Percentiles rank a stretch among this genome's conserved stretches.
phyloP scores from a whole-genome alignment of 1,140 invertebrate genomes.

The Ctenoplectra terminalis region DNA sequence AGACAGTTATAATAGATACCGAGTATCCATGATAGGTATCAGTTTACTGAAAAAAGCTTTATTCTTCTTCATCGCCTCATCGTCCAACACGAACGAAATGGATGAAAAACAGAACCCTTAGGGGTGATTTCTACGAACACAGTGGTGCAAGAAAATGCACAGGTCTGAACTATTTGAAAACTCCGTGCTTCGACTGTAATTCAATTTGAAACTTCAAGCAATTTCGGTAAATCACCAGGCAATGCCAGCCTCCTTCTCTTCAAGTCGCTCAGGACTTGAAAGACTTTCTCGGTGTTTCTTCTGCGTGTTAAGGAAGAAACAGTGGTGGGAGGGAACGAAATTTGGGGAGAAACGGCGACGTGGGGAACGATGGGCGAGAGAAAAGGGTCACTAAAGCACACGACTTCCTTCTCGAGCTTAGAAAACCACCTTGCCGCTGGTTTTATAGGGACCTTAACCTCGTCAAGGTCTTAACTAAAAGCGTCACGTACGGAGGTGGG shows the following conservation, averaged over 20 bases:
- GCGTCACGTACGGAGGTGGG: slow-evolving; percentile 24
- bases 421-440: slow-evolving; percentile 2
- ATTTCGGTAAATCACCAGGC: slow-evolving; percentile 50
- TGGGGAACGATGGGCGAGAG: neutral
- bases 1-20: no score
- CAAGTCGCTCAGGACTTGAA: neutral
- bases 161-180: slow-evolving; percentile 30
- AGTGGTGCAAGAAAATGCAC: slow-evolving; percentile 5
- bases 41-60: neutral
- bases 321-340: neutral
- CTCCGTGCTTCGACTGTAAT: slow-evolving; percentile 25
- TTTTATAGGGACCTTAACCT: slow-evolving; percentile 48
- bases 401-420: slow-evolving; percentile 1
- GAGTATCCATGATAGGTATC: no score
- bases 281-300: slow-evolving; percentile 27
- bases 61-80: neutral
- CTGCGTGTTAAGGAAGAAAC: neutral
- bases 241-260: neutral
- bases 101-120: neutral
- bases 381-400: neutral
- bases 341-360: neutral
- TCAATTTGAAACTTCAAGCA: slow-evolving; percentile 48
- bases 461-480: slow-evolving; percentile 53
- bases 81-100: neutral
- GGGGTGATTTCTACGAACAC: neutral